Evolutionary conservation across 2,888 invertebrate species (phyloP).

Genomic region (Lasioglossum pauxillum): DNA sequence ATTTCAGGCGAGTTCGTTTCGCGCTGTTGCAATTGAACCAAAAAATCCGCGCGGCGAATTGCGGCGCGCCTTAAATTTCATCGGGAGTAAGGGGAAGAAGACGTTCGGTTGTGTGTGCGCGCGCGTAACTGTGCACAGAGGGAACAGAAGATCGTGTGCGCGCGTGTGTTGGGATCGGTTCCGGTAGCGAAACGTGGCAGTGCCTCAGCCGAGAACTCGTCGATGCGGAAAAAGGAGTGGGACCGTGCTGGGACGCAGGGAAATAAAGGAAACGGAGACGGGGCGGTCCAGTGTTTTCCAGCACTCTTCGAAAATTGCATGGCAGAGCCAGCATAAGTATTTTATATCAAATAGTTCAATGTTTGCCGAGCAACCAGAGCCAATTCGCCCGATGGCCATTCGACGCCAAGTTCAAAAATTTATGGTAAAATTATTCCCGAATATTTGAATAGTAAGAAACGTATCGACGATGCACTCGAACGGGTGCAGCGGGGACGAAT

Average conservation of each 20-base stretch:
- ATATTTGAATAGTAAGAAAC: slow-evolving; percentile 64
- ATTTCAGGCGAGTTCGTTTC: slow-evolving; percentile 58
- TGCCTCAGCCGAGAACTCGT: slow-evolving; percentile 51
- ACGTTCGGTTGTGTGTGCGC: neutral
- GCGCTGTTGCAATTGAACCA: slow-evolving; percentile 46
- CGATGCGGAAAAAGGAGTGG: slow-evolving; percentile 30
- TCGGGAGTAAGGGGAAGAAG: slow-evolving; percentile 17
- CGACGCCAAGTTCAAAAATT: slow-evolving; percentile 76
- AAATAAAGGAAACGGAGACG: slow-evolving; percentile 2
- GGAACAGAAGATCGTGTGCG: slow-evolving; percentile 27
- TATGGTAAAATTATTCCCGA: slow-evolving; percentile 77
- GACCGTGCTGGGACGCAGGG: slow-evolving; percentile 8
- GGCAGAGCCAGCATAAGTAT: slow-evolving; percentile 74
- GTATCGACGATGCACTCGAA: slow-evolving; percentile 35
- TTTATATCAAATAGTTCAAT: slow-evolving; percentile 78
- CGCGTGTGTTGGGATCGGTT: slow-evolving; percentile 35
- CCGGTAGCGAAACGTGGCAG: slow-evolving; percentile 43
- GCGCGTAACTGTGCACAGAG: neutral
- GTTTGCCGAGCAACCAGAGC: slow-evolving; percentile 76
- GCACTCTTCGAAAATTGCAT: slow-evolving; percentile 78
- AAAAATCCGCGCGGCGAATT: slow-evolving; percentile 60
- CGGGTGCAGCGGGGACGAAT: neutral
- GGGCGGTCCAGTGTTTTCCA: slow-evolving; percentile 68
- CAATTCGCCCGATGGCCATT: slow-evolving; percentile 74
- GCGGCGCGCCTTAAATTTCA: slow-evolving; percentile 67